These are phyloP conservation scores for Orientallactaga sibirica DNA, from an alignment of 2,797 vertebrate species.

Conservation along the genomic window DNA sequence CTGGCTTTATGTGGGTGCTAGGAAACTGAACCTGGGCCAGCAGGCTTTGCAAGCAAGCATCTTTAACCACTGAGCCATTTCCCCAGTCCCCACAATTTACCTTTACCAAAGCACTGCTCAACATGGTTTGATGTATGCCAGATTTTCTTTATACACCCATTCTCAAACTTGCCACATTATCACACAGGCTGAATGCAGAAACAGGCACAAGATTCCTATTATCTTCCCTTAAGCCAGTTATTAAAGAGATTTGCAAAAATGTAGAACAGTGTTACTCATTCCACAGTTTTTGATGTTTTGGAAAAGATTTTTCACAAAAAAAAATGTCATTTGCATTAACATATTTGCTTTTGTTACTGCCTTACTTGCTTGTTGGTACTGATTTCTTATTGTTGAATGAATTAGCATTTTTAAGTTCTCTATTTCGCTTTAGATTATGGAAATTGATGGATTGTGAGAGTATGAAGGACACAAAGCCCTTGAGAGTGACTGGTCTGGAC, in stretches of 20 bases:
- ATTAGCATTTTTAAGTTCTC: not conserved
- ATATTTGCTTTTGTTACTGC: not conserved
- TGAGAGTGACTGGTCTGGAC: not conserved
- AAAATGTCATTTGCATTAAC: not conserved
- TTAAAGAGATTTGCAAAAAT: conserved; percentile 35
- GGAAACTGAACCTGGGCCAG: too few relatives aligned
- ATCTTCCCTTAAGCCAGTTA: not conserved
- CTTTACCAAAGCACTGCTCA: not conserved
- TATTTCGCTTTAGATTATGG: not conserved
- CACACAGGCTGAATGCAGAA: not conserved
- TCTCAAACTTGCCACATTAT: not conserved
- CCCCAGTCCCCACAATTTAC: too few relatives aligned
- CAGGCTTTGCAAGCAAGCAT: too few relatives aligned
- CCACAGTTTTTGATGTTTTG: not conserved
- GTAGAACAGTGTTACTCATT: not conserved
- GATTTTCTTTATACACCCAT: not conserved
- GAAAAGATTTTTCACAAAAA: not conserved
- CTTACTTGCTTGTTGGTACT: not conserved
- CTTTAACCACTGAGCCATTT: too few relatives aligned
- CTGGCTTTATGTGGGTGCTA: too few relatives aligned
- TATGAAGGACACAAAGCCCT: not conserved
- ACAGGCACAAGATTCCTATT: not conserved
- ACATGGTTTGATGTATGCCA: not conserved
- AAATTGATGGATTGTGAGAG: not conserved
- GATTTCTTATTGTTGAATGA: not conserved